These are phyloP conservation scores for Otolemur garnettii DNA, from an alignment of 2,113 vertebrate genomes.

Conservation along the genomic window DNA sequence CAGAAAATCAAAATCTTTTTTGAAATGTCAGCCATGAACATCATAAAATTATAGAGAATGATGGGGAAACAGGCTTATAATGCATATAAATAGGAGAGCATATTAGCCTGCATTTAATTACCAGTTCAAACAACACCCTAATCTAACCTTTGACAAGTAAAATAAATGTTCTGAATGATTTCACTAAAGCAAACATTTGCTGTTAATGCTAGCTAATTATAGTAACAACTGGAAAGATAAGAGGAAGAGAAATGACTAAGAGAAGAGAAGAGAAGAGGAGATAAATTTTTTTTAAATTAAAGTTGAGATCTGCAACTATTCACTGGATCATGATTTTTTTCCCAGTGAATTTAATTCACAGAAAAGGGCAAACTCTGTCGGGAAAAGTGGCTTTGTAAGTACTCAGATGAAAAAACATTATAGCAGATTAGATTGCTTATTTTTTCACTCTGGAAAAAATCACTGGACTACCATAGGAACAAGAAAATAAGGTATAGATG, in stretches of 20 bases:
- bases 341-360: conserved; percentile 71
- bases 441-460: conserved; percentile 40
- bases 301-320: conserved; percentile 39
- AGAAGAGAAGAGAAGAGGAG: conserved; percentile 74
- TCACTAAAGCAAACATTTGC: conserved; percentile 94
- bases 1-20: conserved; percentile 80
- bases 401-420: conserved; percentile 52
- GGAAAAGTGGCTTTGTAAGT: conserved; percentile 64
- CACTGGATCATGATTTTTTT: conserved; percentile 60
- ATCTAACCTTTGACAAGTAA: conserved; percentile 92
- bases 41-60: conserved; percentile 86
- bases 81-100: conserved; percentile 87
- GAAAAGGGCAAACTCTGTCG: conserved; percentile 68
- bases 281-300: conserved; percentile 82
- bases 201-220: conserved; percentile 93
- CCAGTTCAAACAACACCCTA: conserved; percentile 91
- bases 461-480: neutral
- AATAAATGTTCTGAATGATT: conserved; percentile 95
- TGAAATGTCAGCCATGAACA: conserved; percentile 84
- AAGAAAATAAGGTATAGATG: neutral
- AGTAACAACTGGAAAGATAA: conserved; percentile 87
- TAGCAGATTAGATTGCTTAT: neutral
- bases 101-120: conserved; percentile 90
- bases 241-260: conserved; percentile 44
- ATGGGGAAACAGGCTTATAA: conserved; percentile 85